Conservation (phyloP, 2,888 invertebrate genomes). For the Pilophorus perplexus region DNA sequence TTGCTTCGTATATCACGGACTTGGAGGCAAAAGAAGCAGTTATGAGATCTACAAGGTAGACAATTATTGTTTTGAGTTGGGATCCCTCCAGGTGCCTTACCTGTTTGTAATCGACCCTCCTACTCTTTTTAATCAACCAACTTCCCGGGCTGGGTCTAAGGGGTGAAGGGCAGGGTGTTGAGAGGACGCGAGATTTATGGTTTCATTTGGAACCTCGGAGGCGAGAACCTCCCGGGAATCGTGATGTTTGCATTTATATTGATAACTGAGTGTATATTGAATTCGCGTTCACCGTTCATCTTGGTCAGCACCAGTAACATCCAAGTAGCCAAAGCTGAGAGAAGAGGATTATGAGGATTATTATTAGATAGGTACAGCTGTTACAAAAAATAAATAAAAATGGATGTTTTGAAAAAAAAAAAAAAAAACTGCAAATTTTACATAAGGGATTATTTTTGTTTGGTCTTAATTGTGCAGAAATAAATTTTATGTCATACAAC, state of each 20-base stretch:
- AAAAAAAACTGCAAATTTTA: too few species aligned
- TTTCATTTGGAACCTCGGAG: slow-evolving; percentile 13
- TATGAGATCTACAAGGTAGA: slow-evolving; percentile 27
- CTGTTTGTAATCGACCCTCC: slow-evolving; percentile 22
- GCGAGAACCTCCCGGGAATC: slow-evolving; percentile 2
- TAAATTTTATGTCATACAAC: too few species aligned
- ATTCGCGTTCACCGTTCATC: too few species aligned
- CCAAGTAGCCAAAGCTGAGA: too few species aligned
- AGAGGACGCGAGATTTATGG: slow-evolving; percentile 17
- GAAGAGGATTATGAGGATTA: too few species aligned
- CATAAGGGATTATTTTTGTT: too few species aligned
- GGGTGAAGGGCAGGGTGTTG: not conserved
- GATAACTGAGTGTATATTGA: slow-evolving; percentile 22
- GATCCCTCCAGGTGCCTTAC: slow-evolving; percentile 25
- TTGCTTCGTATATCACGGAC: slow-evolving; percentile 33
- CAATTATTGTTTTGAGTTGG: slow-evolving; percentile 35
- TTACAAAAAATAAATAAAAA: too few species aligned
- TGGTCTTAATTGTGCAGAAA: too few species aligned
- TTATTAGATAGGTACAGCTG: too few species aligned
- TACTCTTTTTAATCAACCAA: slow-evolving; percentile 29
- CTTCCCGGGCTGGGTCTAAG: not conserved
- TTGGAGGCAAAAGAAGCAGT: not conserved
- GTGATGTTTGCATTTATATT: slow-evolving; percentile 28
- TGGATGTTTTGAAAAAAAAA: too few species aligned
- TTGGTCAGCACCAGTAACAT: too few species aligned